Evolutionary conservation across 1,140 invertebrate genomes (phyloP), one percentile per base, ranked within the genome.

Genomic region (Drosophila repleta): DNA sequence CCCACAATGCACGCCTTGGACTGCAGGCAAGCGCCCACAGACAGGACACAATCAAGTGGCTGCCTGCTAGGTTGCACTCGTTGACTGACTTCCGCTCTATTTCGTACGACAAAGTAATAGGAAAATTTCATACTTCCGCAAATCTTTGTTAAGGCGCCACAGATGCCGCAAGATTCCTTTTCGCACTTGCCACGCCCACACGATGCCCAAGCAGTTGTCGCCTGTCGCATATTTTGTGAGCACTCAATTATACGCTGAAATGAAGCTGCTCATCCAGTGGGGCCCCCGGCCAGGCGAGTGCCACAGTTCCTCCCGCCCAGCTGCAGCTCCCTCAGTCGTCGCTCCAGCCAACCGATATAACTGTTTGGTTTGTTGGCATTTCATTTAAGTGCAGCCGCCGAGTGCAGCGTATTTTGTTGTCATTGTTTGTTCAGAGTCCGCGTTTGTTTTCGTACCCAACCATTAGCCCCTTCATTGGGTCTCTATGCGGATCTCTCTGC

Each of bases 81-180:
- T 88, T 88, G 83, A 88, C 75, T 83, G 79, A 79, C 79, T 87
- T 87, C 83, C 83, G 83, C 83, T 87, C 83, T 88, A 88, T 88
- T 87, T 87, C 76, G 74, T 69, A 83, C 68, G 61, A 83, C 83
- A 88, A 87, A 87, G 83, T 88, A 87, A 88, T 88, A 83, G 72
- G 81, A 88, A 76, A 79, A 87, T 87, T 87, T 83, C 65, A 88
- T 87, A 88, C 83, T 87, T 87, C 83, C 83, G 83, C 75, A 79
- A 72, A 79, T 88, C 83, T 82, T 75, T 83, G 79, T 73, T 60
- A 72, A 46, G 20, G 35, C 57, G 52, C 45, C 56, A 62, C 64
- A 68, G 61, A 48, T 55, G 45, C 15, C 64, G 63, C 66, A 69
- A 56, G 35, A n/a, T 63, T 57, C 15, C 20, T 24, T 10, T 32